phyloP scores from a whole-genome alignment of 2,888 invertebrate species.

The Rapana venosa region DNA sequence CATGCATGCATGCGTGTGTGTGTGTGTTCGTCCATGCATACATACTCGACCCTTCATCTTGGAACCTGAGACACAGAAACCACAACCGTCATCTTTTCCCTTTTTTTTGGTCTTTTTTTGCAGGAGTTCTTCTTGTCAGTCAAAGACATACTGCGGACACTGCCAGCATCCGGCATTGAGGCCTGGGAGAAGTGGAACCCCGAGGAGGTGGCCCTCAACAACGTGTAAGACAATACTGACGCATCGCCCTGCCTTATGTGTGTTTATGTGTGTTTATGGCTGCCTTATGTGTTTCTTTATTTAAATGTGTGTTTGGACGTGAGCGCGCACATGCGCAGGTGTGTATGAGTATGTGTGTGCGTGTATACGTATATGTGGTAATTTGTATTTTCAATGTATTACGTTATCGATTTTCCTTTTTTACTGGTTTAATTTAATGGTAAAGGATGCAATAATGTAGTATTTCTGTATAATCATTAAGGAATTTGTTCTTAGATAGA shows the following conservation, averaged over 20 bases:
- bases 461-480: too few species aligned
- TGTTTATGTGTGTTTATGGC: too few species aligned
- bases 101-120: conserved; percentile 58
- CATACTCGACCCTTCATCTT: too few species aligned
- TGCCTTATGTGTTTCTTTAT: not conserved
- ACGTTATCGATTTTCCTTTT: too few species aligned
- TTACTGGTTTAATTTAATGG: too few species aligned
- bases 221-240: conserved; percentile 59
- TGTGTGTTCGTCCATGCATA: too few species aligned
- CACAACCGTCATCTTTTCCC: not conserved
- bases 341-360: not conserved
- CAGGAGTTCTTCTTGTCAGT: conserved; percentile 97
- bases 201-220: conserved; percentile 85
- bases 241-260: not conserved
- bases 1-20: too few species aligned
- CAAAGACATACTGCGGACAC: conserved; percentile 85
- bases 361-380: not conserved
- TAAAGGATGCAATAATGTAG: too few species aligned
- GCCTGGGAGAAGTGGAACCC: conserved; percentile 86
- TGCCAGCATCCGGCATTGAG: conserved; percentile 81
- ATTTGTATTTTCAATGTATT: too few species aligned
- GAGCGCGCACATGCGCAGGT: not conserved
- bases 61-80: too few species aligned
- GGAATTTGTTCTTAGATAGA: too few species aligned
- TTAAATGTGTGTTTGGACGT: not conserved